These are phyloP conservation scores for Drosophila sordidula DNA, from an alignment of 2,888 invertebrate genomes.

Conservation along the genomic window DNA sequence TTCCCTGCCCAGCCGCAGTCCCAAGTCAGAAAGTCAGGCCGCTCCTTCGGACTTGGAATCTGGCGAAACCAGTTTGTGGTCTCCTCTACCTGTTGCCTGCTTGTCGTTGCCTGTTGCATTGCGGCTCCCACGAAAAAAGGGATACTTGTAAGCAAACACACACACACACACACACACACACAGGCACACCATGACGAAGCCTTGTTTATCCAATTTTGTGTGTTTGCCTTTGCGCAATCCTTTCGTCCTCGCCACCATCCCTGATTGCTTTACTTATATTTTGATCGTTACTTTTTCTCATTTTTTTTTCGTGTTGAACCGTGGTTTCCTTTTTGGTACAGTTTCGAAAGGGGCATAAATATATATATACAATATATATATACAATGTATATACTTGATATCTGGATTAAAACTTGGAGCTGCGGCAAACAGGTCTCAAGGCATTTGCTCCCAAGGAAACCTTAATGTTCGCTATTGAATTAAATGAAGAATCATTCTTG, in stretches of 20 bases:
- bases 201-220: conserved; percentile 63
- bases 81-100: conserved; percentile 70
- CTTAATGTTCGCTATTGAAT: background rate
- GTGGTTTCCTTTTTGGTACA: conserved; percentile 47
- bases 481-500: background rate
- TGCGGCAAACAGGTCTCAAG: conserved; percentile 19
- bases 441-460: no score
- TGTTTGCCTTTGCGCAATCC: conserved; percentile 66
- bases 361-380: background rate
- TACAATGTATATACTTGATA: conserved; percentile 1
- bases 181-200: conserved; percentile 44
- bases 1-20: conserved; percentile 30
- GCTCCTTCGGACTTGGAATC: conserved; percentile 66
- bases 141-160: conserved; percentile 61
- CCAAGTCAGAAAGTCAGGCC: conserved; percentile 46
- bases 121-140: conserved; percentile 77
- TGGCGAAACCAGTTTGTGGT: conserved; percentile 66
- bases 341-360: conserved; percentile 45
- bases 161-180: conserved; percentile 8
- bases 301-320: conserved; percentile 11
- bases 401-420: conserved; percentile 10
- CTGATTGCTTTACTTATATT: conserved; percentile 31
- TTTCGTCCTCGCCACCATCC: conserved; percentile 72
- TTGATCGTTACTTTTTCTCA: conserved; percentile 45
- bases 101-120: conserved; percentile 44